These are phyloP conservation scores for Tinamus major DNA, from an alignment of 2,797 vertebrate genomes.

Conservation along the genomic window DNA sequence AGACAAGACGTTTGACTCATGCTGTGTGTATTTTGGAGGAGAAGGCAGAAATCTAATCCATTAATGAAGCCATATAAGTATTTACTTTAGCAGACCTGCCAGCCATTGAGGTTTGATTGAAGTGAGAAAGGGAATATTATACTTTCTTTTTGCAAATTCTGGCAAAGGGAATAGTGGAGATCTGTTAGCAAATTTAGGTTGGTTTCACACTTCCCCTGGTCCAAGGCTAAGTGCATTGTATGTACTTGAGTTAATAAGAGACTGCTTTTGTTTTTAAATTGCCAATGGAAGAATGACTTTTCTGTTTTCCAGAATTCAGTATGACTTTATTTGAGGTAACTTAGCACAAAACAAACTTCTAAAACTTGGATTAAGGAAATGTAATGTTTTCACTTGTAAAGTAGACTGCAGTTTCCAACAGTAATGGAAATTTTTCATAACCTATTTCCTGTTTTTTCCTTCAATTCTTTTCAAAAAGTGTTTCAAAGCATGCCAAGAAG, in stretches of 20 bases:
- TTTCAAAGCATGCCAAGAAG: conserved; percentile 84
- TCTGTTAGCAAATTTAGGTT: conserved; percentile 73
- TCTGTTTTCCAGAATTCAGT: conserved; percentile 39
- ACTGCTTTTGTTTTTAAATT: conserved; percentile 48
- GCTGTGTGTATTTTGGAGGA: conserved; percentile 67
- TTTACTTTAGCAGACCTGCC: conserved; percentile 73
- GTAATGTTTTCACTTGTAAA: conserved; percentile 40
- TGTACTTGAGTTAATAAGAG: conserved; percentile 41
- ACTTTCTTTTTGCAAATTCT: conserved; percentile 39
- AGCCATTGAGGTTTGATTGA: conserved; percentile 66
- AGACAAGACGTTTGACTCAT: conserved; percentile 50
- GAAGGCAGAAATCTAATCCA: conserved; percentile 63
- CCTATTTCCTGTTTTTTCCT: conserved; percentile 55
- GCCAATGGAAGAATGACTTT: conserved; percentile 26
- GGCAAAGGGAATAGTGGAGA: conserved; percentile 59
- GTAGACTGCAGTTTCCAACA: conserved; percentile 25
- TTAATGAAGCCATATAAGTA: conserved; percentile 69
- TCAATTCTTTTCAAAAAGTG: conserved; percentile 74
- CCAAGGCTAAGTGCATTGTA: conserved; percentile 61
- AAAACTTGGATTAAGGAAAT: conserved; percentile 44
- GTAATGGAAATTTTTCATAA: conserved; percentile 61
- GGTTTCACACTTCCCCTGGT: conserved; percentile 69
- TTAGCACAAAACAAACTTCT: conserved; percentile 22
- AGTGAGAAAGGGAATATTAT: conserved; percentile 63
- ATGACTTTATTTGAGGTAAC: conserved; percentile 25